Conservation (phyloP, 2,888 invertebrate species). For the Omphaloscelis lunosa region DNA sequence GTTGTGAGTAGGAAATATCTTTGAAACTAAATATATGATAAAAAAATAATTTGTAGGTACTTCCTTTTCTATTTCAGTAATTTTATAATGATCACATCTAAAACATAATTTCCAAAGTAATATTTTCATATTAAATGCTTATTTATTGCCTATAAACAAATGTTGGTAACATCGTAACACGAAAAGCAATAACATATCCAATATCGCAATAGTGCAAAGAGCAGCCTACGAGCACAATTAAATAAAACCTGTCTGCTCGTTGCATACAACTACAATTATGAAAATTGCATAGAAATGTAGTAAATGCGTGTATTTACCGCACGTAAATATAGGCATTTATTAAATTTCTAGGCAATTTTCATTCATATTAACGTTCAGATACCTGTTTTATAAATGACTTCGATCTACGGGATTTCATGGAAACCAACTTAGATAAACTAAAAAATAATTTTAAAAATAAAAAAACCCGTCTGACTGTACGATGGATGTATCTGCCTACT, state of each 20-base stretch:
- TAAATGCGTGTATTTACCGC: conserved; percentile 27
- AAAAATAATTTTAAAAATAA: too few species aligned
- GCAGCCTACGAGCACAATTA: conserved; percentile 34
- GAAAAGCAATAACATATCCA: conserved; percentile 46
- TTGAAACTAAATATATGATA: not conserved
- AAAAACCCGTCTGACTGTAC: not conserved
- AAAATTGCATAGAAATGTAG: conserved; percentile 44
- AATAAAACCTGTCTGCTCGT: conserved; percentile 42
- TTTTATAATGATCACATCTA: not conserved
- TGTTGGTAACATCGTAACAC: conserved; percentile 24
- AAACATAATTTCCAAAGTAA: not conserved
- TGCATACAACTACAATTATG: conserved; percentile 41
- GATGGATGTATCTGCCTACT: not conserved
- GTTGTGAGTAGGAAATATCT: too few species aligned
- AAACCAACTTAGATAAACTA: not conserved
- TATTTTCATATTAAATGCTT: conserved; percentile 3
- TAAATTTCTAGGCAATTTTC: conserved; percentile 26
- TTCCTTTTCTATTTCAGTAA: not conserved
- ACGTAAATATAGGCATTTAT: conserved; percentile 27
- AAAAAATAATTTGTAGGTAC: not conserved
- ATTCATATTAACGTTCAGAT: conserved; percentile 5
- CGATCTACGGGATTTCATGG: not conserved
- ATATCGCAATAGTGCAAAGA: conserved; percentile 59
- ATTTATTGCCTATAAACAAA: conserved; percentile 32
- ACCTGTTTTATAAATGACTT: not conserved